phyloP scores from a whole-genome alignment of 2,113 vertebrate species.

The Periophthalmus modestus region DNA sequence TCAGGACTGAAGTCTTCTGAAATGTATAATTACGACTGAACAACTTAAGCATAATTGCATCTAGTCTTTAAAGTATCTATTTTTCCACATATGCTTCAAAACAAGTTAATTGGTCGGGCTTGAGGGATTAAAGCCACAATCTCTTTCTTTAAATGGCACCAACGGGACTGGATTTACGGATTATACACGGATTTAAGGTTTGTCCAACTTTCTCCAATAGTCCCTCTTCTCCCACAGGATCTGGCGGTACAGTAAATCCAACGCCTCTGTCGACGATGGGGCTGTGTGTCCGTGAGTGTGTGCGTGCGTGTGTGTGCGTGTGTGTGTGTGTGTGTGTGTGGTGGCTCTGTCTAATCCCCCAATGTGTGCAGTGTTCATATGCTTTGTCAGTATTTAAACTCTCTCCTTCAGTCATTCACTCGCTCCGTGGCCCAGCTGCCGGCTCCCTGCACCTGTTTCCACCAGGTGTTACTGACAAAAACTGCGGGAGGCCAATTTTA shows the following conservation, averaged over 20 bases:
- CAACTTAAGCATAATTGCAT: neutral
- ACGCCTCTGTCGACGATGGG: neutral
- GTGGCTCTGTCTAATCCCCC: slow-evolving; percentile 2
- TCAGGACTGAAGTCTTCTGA: neutral
- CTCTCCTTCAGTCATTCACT: slow-evolving; percentile 21
- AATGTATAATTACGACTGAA: neutral
- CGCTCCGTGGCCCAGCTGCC: slow-evolving; percentile 33
- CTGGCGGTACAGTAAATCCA: neutral
- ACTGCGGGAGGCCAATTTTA: slow-evolving; percentile 5
- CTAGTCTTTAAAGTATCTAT: neutral
- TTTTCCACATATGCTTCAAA: neutral
- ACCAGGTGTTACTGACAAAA: slow-evolving; percentile 32
- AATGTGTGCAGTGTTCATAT: slow-evolving; percentile 13
- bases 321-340: too few relatives aligned
- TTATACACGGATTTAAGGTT: slow-evolving; percentile 38
- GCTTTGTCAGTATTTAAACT: slow-evolving; percentile 27
- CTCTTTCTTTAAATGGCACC: slow-evolving; percentile 34
- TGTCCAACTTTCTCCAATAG: slow-evolving; percentile 10
- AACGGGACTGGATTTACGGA: slow-evolving; percentile 31
- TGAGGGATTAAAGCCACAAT: slow-evolving; percentile 39
- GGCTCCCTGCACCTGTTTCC: slow-evolving; percentile 15
- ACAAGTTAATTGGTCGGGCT: slow-evolving; percentile 36
- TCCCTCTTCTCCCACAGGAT: neutral
- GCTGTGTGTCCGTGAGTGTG: neutral
- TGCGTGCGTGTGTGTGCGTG: too few relatives aligned